Base-by-base conservation (phyloP, 2,888 invertebrate genomes). In the Steromphala cineraria region DNA sequence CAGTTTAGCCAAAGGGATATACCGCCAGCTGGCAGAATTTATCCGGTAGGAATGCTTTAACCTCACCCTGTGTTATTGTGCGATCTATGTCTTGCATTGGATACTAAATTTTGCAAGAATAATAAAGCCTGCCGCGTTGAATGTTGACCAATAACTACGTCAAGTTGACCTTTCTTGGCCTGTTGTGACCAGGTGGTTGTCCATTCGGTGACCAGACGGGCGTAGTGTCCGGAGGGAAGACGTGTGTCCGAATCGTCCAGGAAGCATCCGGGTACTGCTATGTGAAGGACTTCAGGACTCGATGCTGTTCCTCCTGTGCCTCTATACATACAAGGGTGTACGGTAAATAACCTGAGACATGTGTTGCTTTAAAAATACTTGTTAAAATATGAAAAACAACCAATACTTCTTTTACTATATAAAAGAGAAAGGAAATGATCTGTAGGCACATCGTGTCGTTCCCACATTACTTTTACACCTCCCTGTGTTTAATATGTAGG, bases 141-240 rank as follows among this genome's bases (percentile, higher is more conserved):
- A 10, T 56, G 56, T 5, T 46, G 4, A 46, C 46, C 46, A 1
- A 46, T 46, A 1, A 13, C 7, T 46, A 10, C 13, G 46, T 19
- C 17, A 40, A 31, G 62, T 67, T 21, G 19, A 62, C 24, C 40
- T 2, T 28, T 40, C n/a, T 55, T 5, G 2, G 76, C 19, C 15
- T 17, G 10, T 46, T 56, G 7, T 7, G 4, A 56, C 56, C 80
- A 89, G 89, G 80, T 46, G 56, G 79, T 0, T 89, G 89, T 82
- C 80, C 85, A 1, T 84, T 87, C 21, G 89, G 88, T 2, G 89
- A 89, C 79, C 88, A 89, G 79, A 87, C 87, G 2, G 89, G 89
- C 0, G 77, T 84, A 19, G 88, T 88, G 10, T 88, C 87, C 67
- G 86, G 86, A 7, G 84, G 84, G 21, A 82, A 85, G 78, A 85